Base-by-base conservation (phyloP, 2,888 invertebrate genomes). In the Subacronicta megacephala region DNA sequence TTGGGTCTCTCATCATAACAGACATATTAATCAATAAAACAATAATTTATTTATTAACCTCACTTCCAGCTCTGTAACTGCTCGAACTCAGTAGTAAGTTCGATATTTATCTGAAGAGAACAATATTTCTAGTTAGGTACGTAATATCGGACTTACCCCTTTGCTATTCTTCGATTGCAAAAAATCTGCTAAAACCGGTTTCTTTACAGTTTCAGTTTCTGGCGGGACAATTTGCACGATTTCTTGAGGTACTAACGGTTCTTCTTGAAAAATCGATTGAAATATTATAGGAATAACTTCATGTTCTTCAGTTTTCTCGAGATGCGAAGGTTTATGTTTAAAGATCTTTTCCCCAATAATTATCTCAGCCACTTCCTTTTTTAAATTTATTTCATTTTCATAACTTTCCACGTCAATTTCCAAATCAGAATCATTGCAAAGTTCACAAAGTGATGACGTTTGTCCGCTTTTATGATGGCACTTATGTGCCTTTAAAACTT, bases 261-360 rank as follows among this genome's bases (percentile, higher is more conserved):
- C 59, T 41, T 63, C 73, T 33, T 78, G 60, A 60, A 63, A 80
- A 6, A 44, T 46, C 23, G 82, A 70, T 61, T 78, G 72, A 62
- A 83, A 86, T 40, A 83, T 56, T 37, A 80, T 51, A 31, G 85
- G 84, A 16, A 51, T 36, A 7, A 59, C 40, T 55, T 65, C 51
- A 29, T 69, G 35, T 13, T 74, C 60, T 47, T 64, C 56, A 13
- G 38, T 44, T 56, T 73, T 75, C 31, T 76, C 61, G 26, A 31
- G 16, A 7, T 50, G 47, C 3, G 72, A 68, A 15, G 61, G 57
- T 70, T 78, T 87, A 49, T 73, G 70, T 66, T 83, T 86, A 7
- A 69, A 74, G 47, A 90, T 81, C 60, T 85, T 83, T 55, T 81
- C 64, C 1, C 90, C 89, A 41, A 86, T 79, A 51, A 90, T 84